phyloP scores from a whole-genome alignment of 2,888 invertebrate genomes.

The Aethes cnicana region DNA sequence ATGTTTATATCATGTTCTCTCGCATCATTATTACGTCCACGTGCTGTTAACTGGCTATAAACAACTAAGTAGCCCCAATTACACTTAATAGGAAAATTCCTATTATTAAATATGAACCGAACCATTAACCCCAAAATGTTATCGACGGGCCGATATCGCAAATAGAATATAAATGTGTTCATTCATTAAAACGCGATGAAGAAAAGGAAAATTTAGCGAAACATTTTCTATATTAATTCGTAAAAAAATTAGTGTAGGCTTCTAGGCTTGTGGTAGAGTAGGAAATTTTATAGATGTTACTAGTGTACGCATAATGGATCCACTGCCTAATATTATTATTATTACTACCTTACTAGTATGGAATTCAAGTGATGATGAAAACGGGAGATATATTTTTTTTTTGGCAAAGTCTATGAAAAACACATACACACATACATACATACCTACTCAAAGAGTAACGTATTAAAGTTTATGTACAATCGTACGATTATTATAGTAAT shows the following conservation, averaged over 20 bases:
- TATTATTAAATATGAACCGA: slow-evolving; percentile 55
- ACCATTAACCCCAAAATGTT: slow-evolving; percentile 66
- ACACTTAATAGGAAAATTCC: slow-evolving; percentile 74
- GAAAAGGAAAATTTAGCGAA: slow-evolving; percentile 74
- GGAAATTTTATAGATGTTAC: neutral
- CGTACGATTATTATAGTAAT: too few relatives aligned
- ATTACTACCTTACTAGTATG: too few relatives aligned
- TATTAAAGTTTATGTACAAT: too few relatives aligned
- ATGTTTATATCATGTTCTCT: slow-evolving; percentile 12
- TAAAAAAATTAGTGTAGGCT: slow-evolving; percentile 42
- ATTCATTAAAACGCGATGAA: slow-evolving; percentile 57
- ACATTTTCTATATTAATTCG: slow-evolving; percentile 46
- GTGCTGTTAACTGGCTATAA: slow-evolving; percentile 45
- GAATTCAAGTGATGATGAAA: too few relatives aligned
- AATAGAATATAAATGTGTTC: slow-evolving; percentile 64
- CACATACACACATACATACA: too few relatives aligned
- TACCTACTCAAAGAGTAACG: too few relatives aligned
- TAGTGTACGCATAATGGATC: too few relatives aligned
- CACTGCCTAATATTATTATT: too few relatives aligned
- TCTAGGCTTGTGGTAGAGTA: neutral
- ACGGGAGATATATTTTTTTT: too few relatives aligned
- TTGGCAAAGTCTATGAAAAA: too few relatives aligned
- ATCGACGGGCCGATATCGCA: slow-evolving; percentile 60
- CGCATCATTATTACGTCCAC: slow-evolving; percentile 47
- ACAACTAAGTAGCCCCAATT: slow-evolving; percentile 48